Conservation (phyloP, 2,113 vertebrate genomes). For the Ancistrus triradiatus region DNA sequence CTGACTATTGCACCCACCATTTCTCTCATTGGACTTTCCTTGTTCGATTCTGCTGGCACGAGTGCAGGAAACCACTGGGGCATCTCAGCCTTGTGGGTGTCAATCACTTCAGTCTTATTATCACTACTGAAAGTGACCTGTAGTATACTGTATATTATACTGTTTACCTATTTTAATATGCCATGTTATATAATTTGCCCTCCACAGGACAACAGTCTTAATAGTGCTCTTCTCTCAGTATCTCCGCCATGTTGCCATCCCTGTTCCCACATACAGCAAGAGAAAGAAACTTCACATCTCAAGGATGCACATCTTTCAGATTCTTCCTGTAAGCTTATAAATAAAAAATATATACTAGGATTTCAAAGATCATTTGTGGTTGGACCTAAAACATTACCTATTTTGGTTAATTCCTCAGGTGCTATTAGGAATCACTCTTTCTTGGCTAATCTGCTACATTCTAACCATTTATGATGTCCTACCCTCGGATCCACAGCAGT, state of each 20-base stretch:
- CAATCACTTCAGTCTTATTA: not conserved
- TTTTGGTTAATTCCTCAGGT: constrained; percentile 68
- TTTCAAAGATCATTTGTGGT: not conserved
- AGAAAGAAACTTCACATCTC: constrained; percentile 70
- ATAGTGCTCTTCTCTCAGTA: constrained; percentile 96
- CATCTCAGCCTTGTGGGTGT: constrained; percentile 75
- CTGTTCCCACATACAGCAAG: constrained; percentile 72
- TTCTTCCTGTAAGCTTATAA: constrained; percentile 79
- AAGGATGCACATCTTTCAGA: constrained; percentile 82
- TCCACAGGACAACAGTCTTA: constrained; percentile 78
- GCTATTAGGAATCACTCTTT: constrained; percentile 82
- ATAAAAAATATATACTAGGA: too few species aligned
- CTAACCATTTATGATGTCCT: constrained; percentile 75
- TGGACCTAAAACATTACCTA: not conserved
- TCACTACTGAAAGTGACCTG: not conserved
- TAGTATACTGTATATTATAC: not conserved
- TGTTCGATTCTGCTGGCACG: constrained; percentile 80
- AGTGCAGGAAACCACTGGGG: constrained; percentile 91
- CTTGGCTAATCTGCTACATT: constrained; percentile 84
- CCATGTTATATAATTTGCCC: too few species aligned
- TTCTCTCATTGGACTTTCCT: constrained; percentile 83
- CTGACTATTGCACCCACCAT: constrained; percentile 96
- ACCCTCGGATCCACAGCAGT: constrained; percentile 67
- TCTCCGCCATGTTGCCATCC: constrained; percentile 78
- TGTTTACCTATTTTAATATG: too few species aligned